Conservation (phyloP, 2,113 vertebrate genomes). For the Ancistrus triradiatus region DNA sequence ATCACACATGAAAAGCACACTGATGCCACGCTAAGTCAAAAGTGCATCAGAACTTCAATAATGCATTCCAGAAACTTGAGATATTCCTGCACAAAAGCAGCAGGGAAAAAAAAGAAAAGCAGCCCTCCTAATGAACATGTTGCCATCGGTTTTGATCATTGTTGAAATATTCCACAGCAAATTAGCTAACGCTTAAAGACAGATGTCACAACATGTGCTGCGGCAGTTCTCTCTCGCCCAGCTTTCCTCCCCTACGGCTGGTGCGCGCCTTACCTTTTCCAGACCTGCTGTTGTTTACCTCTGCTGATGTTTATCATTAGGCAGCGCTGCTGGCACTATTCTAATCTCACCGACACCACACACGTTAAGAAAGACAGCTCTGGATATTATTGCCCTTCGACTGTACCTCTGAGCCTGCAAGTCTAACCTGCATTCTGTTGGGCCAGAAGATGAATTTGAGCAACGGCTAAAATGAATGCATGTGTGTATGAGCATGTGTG, state of each 20-base stretch:
- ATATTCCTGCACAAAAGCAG: conserved; percentile 37
- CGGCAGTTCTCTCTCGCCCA: conserved; percentile 60
- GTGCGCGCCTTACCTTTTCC: conserved; percentile 63
- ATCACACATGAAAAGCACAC: conserved; percentile 15
- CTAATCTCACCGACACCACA: conserved; percentile 27
- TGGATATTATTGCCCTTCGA: no score
- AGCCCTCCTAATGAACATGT: conserved; percentile 47
- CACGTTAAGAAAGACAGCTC: background rate
- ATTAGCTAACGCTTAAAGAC: conserved; percentile 76
- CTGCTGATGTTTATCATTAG: conserved; percentile 69
- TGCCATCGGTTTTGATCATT: conserved; percentile 68
- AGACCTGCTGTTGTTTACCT: conserved; percentile 73
- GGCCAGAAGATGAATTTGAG: background rate
- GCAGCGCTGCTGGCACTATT: conserved; percentile 47
- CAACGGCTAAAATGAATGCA: background rate
- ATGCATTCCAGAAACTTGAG: conserved; percentile 52
- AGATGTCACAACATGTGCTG: conserved; percentile 77
- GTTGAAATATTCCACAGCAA: conserved; percentile 70
- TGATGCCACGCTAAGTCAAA: conserved; percentile 34
- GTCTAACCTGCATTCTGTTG: background rate
- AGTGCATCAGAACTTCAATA: conserved; percentile 39
- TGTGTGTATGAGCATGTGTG: no score
- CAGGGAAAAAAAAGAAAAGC: background rate
- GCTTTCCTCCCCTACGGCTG: conserved; percentile 59
- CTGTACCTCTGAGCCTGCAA: no score